Conservation (phyloP, 2,888 invertebrate species). For the Drosophila neoperkinsi region DNA sequence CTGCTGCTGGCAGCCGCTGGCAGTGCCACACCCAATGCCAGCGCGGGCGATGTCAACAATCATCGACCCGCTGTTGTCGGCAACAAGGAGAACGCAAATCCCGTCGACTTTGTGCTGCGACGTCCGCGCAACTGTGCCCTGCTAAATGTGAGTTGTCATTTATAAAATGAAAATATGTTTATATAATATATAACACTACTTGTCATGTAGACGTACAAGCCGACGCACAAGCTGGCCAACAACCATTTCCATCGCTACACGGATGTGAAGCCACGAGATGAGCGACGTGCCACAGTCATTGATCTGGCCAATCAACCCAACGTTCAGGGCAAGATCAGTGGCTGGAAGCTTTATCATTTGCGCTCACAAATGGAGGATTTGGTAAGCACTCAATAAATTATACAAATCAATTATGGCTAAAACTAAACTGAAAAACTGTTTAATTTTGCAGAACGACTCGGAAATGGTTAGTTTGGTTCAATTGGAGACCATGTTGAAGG, state of each 20-base stretch:
- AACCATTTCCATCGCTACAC: constrained; percentile 91
- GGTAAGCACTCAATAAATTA: constrained; percentile 85
- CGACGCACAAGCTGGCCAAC: constrained; percentile 90
- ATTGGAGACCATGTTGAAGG: constrained; percentile 82
- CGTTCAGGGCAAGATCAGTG: constrained; percentile 94
- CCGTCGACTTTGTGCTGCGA: constrained; percentile 83
- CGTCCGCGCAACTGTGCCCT: constrained; percentile 83
- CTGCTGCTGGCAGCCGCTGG: constrained; percentile 56
- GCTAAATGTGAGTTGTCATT: constrained; percentile 77
- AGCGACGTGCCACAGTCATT: constrained; percentile 93
- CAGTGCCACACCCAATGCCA: constrained; percentile 27
- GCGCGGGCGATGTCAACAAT: constrained; percentile 54
- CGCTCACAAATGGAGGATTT: constrained; percentile 97
- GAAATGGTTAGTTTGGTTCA: constrained; percentile 85
- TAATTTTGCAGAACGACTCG: constrained; percentile 86
- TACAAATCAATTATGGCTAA: background rate
- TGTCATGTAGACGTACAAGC: constrained; percentile 87
- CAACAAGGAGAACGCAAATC: constrained; percentile 85
- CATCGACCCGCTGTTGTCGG: constrained; percentile 68
- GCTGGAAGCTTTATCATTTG: constrained; percentile 97
- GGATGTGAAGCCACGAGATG: constrained; percentile 95
- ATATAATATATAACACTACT: background rate
- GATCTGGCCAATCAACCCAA: constrained; percentile 96
- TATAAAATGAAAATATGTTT: background rate
- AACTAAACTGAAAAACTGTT: background rate